Base-by-base conservation (phyloP, 2,888 invertebrate genomes). In the Prostheceraeus crozeri region DNA sequence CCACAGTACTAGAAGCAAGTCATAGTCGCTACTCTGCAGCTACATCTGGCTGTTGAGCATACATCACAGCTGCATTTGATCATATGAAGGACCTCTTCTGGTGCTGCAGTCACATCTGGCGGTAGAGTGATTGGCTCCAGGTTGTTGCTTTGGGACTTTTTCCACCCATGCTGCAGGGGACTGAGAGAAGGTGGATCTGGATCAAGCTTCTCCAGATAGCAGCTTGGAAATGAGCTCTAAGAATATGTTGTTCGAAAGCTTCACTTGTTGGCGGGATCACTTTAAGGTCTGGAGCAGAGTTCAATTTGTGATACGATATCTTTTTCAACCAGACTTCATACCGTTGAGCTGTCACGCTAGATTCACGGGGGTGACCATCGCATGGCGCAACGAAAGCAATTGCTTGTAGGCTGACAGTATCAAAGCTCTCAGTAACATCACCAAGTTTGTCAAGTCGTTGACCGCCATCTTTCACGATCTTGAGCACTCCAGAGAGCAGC, bases 271-370 rank as follows among this genome's bases (percentile, higher is more conserved):
- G 48, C 28, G 23, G 48, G 27, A 48, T 23, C 23, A 14, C 23
- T 30, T 48, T 48, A 25, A 4, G 23, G 27, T 48, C 28, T 48
- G 48, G 48, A 48, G 48, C 48, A 48, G n/a, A n/a, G 48, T 23
- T 14, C 28, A 48, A 25, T 10, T 8, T 48, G 23, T 23, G 23
- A 19, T 48, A 25, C 28, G 48, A n/a, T 30, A 10, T 48, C n/a
- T 48, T 48, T 48, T 48, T 48, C 48, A 14, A 48, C 48, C 48
- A 10, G 48, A 10, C 48, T 48, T 8, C 48, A 48, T 21, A 48
- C 23, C 48, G 48, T 48, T 28, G n/a, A n/a, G n/a, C n/a, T n/a
- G n/a, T n/a, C n/a, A n/a, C n/a, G n/a, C n/a, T n/a, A n/a, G n/a
- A n/a, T n/a, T n/a, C n/a, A n/a, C n/a, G n/a, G n/a, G n/a, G n/a